Percentiles rank a stretch among this genome's conserved stretches.
Conservation (phyloP, 1,140 invertebrate species). For the Drosophila baimaii region DNA sequence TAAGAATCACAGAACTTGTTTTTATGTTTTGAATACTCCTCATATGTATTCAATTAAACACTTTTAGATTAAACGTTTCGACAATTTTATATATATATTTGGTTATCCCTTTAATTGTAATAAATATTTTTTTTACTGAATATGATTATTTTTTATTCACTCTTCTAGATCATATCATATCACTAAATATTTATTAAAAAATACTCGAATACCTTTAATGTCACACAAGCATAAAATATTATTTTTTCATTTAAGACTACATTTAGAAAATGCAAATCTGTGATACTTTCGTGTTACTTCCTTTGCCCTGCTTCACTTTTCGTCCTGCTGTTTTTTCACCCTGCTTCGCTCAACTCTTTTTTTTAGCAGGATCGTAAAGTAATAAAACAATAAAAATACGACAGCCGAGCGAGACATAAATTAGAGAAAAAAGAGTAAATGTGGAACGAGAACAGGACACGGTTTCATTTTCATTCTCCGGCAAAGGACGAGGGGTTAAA, state of each 20-base stretch:
- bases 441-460: slow-evolving; percentile 62
- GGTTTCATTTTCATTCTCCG: slow-evolving; percentile 32
- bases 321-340: slow-evolving; percentile 32
- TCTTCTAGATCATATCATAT: not conserved
- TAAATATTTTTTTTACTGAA: no score
- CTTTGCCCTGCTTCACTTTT: slow-evolving; percentile 22
- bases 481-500: slow-evolving; percentile 67
- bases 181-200: not conserved
- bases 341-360: slow-evolving; percentile 12
- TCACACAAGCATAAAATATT: not conserved
- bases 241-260: not conserved
- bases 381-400: slow-evolving; percentile 73
- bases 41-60: no score
- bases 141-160: not conserved
- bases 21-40: no score
- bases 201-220: not conserved
- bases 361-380: slow-evolving; percentile 67
- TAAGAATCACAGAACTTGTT: no score
- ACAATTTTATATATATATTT: no score
- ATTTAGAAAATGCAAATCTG: slow-evolving; percentile 14
- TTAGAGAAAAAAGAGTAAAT: slow-evolving; percentile 73
- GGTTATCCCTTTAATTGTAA: no score
- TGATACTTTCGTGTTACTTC: not conserved
- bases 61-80: not conserved
- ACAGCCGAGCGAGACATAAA: slow-evolving; percentile 48